Conservation (phyloP, 2,888 invertebrate genomes). For the Cephonodes hylas region DNA sequence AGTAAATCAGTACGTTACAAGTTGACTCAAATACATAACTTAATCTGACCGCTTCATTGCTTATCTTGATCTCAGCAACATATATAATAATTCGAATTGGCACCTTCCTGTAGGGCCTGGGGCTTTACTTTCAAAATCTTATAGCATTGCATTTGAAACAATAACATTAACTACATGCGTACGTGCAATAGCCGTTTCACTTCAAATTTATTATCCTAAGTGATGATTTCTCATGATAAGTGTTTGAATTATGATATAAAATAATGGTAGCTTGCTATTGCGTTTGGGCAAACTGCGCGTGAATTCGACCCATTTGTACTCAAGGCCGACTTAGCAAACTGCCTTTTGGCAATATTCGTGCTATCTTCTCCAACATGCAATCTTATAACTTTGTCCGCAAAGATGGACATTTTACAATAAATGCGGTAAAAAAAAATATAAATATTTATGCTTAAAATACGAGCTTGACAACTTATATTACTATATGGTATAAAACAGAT, state of each 20-base stretch:
- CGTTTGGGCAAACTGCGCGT: conserved; percentile 60
- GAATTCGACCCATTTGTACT: conserved; percentile 61
- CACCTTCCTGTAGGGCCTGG: background rate
- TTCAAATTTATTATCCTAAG: background rate
- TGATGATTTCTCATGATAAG: conserved; percentile 16
- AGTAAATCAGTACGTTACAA: too few relatives aligned
- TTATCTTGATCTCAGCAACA: background rate
- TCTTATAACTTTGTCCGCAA: too few relatives aligned
- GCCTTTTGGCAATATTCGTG: conserved; percentile 33
- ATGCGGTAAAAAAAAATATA: too few relatives aligned
- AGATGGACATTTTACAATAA: too few relatives aligned
- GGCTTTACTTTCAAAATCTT: background rate
- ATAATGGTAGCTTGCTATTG: conserved; percentile 70
- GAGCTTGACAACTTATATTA: too few relatives aligned
- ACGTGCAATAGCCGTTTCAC: background rate
- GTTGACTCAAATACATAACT: too few relatives aligned
- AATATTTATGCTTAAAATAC: too few relatives aligned
- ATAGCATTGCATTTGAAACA: background rate
- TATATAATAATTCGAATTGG: background rate
- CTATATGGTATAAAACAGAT: too few relatives aligned
- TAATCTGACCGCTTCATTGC: background rate
- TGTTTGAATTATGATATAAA: conserved; percentile 56
- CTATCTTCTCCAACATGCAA: conserved; percentile 22
- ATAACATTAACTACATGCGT: background rate
- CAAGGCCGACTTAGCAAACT: conserved; percentile 67